Evolutionary conservation across 2,113 vertebrate genomes (phyloP), one percentile per base, ranked within the genome.

Genomic region (Gobiocypris rarus): DNA sequence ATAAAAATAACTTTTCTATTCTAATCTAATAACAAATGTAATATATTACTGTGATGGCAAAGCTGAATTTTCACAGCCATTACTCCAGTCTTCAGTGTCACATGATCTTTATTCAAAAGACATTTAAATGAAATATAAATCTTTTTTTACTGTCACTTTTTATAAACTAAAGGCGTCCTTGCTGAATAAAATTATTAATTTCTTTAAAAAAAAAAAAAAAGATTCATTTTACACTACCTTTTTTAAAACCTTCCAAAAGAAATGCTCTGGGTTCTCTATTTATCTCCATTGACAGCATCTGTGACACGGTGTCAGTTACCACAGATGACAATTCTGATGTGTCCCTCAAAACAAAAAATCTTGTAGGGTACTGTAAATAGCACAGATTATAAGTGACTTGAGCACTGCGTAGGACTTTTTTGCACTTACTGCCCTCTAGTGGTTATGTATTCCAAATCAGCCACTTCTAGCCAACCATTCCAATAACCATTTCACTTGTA

Each of bases 381-480:
- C 9, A 58, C n/a, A 26, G 3, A 58, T n/a, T 58, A 58, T 58
- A 1, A n/a, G 15, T 52, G 50, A 5, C 1, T 52, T 52, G 50
- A 52, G 14, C 50, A 45, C 0, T 24, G 26, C 9, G 11, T 26
- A 6, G 14, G 50, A 52, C 15, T 38, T 9, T 19, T 75, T 45
- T 80, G 73, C 19, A 69, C 11, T 41, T 82, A 84, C 82, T 84
- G 82, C 77, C 82, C 67, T 84, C 86, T 73, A 41, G 73, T 86
- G 82, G 84, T 45, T 15, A 22, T n/a, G 45, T 13, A 43, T 9
- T 43, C n/a, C 4, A 71, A 78, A 28, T 43, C 54, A 43, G 19
- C 34, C 3, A 24, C 19, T 5, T 22, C 28, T 22, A 76, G 4
- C 26, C 13, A 28, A 9, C 38, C 9, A 6, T n/a, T 5, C 9